Base-by-base conservation (phyloP, 2,888 invertebrate species). In the Diabrotica balteata region DNA sequence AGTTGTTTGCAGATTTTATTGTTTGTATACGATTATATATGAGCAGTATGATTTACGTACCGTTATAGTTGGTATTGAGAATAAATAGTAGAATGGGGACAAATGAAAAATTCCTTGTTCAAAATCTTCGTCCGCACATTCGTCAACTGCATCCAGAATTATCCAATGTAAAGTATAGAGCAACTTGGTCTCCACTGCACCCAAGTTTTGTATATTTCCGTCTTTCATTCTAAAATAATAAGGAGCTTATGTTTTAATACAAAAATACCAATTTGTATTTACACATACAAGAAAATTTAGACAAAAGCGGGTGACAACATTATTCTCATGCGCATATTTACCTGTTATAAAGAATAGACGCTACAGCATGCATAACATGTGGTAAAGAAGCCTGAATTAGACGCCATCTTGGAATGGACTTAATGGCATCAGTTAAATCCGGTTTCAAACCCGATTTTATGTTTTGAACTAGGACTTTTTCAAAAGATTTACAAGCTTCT, bases 161-260 rank as follows among this genome's bases (percentile, higher is more conserved):
- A 99, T 96, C 99, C 99, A 99, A 83, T 99, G 99, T 74, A 99
- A 87, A 17, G 98, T 99, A 83, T 99, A 99, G 1, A 99, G 88
- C 42, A 99, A 87, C 82, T 98, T 99, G n/a, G 96, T 97, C 84
- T 99, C 97, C 66, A 95, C 93, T 66, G 93, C 91, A 44, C 95
- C 95, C 63, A 98, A 88, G 54, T 89, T 92, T 81, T 94, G 93
- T 84, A 95, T 89, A 73, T 85, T 87, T 45, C 86, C 86, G 84
- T 94, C 94, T 86, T 93, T 94, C 77, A 94, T 93, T 77, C 91
- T 90, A 80, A 61, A 79, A 79, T 64, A 64, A 32, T 32, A 32
- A 32, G 4, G 17, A n/a, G n/a, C n/a, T n/a, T n/a, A n/a, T n/a
- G n/a, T n/a, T n/a, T n/a, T n/a, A n/a, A n/a, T n/a, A n/a, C 17